Conservation (phyloP, 2,888 invertebrate species). For the Rhagium mordax region DNA sequence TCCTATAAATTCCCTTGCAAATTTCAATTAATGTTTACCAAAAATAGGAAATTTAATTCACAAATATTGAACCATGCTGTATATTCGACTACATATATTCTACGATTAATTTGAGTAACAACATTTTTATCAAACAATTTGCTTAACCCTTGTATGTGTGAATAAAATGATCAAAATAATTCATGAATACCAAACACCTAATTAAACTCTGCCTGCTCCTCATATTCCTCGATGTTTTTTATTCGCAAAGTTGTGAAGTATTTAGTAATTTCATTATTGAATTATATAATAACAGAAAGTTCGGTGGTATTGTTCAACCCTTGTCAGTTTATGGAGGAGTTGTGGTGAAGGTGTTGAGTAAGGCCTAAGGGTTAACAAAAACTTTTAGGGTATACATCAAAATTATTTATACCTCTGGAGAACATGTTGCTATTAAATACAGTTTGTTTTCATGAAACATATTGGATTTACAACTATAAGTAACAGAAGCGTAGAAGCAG, state of each 20-base stretch:
- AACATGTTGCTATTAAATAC: neutral
- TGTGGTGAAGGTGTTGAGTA: conserved; percentile 21
- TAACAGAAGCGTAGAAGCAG: neutral
- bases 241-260: neutral
- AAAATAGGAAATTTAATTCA: no score
- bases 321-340: conserved; percentile 29
- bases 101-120: no score
- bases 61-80: no score
- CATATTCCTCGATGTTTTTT: neutral
- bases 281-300: conserved; percentile 9
- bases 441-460: neutral
- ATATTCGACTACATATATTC: no score
- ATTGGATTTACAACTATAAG: neutral
- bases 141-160: neutral
- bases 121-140: no score
- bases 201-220: neutral
- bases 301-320: conserved; percentile 22
- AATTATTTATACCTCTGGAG: conserved; percentile 18
- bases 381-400: conserved; percentile 19
- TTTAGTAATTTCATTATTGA: conserved; percentile 9
- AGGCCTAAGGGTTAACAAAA: conserved; percentile 22
- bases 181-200: neutral
- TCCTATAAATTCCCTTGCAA: no score
- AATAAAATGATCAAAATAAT: neutral
- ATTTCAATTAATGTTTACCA: no score